A percentile compares a stretch with the other conserved stretches of the same genome.
phyloP scores from a whole-genome alignment of 2,888 invertebrate species.

The Spilosoma lubricipeda region DNA sequence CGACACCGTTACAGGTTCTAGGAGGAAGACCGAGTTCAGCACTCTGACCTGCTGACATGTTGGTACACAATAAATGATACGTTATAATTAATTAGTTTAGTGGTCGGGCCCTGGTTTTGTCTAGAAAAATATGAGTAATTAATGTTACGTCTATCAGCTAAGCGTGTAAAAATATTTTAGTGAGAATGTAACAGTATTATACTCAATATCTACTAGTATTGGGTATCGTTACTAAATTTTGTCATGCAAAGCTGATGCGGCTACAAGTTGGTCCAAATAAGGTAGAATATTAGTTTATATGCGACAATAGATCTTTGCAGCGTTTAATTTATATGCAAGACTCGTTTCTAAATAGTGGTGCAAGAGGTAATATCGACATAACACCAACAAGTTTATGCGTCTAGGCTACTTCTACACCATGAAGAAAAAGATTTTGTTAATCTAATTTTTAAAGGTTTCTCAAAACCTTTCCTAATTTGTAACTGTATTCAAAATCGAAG shows the following conservation, averaged over 20 bases:
- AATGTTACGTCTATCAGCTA: slow-evolving; percentile 45
- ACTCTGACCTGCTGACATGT: slow-evolving; percentile 56
- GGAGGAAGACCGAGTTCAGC: slow-evolving; percentile 41
- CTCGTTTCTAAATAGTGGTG: slow-evolving; percentile 60
- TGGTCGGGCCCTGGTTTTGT: slow-evolving; percentile 61
- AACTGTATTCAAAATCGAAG: slow-evolving; percentile 81
- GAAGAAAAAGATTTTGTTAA: slow-evolving; percentile 77
- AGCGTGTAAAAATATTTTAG: slow-evolving; percentile 44
- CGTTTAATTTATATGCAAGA: slow-evolving; percentile 54
- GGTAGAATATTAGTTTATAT: slow-evolving; percentile 36
- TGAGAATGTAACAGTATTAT: slow-evolving; percentile 48
- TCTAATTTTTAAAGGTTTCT: slow-evolving; percentile 73
- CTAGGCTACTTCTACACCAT: slow-evolving; percentile 80
- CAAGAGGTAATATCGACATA: slow-evolving; percentile 62
- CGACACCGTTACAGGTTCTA: slow-evolving; percentile 27
- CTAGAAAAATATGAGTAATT: slow-evolving; percentile 47
- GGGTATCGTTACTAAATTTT: slow-evolving; percentile 30
- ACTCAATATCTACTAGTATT: slow-evolving; percentile 32
- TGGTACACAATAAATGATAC: slow-evolving; percentile 63
- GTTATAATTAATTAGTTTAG: slow-evolving; percentile 65
- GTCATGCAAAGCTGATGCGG: slow-evolving; percentile 45
- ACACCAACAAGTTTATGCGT: slow-evolving; percentile 71
- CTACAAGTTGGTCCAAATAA: slow-evolving; percentile 50
- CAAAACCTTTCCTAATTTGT: slow-evolving; percentile 77
- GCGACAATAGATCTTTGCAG: slow-evolving; percentile 49